Base-by-base conservation (phyloP, 2,797 vertebrate species). In the Sebastes taczanowskii region DNA sequence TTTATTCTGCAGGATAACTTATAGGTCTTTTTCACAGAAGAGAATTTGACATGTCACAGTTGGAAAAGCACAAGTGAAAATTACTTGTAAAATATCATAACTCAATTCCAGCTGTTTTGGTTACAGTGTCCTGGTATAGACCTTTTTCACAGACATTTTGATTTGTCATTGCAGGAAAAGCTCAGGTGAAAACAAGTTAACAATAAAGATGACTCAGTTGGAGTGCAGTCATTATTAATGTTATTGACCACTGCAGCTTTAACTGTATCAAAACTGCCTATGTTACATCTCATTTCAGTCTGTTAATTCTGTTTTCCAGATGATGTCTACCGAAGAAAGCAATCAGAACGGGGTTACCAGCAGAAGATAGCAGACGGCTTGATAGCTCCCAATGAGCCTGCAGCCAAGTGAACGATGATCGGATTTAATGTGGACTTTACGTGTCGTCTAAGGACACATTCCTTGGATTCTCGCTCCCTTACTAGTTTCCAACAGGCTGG, bases 291-390 rank as follows among this genome's bases (percentile, higher is more conserved):
- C n/a, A 71, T 72, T 63, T 74, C 14, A 56, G 11, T 82, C 5
- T 80, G 46, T 71, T 49, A 11, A 23, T 60, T 18, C 72, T 11
- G 68, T 55, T 87, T 78, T 78, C 62, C 94, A 99, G 98, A 99
- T 94, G 98, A 99, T 27, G 98, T 99, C 88, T 99, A 99, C 94
- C 94, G 98, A 76, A 97, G 98, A 91, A 99, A 99, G 88, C 91
- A 58, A 25, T 97, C 98, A 6, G 98, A 99, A 80, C 96, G 97
- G 78, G 91, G 90, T 53, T 96, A 97, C n/a, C 88, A 98, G 89
- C 91, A 83, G 74, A 97, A 92, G 84, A 89, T 96, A 71, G 80
- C 94, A 63, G 94, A 95, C 61, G 93, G 86, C 74, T 82, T 95
- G 81, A 80, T 92, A 63, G 82, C 80, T 74, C 72, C 75, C 68